Base-by-base conservation (phyloP, 2,113 vertebrate species). In the Pedionomus torquatus region DNA sequence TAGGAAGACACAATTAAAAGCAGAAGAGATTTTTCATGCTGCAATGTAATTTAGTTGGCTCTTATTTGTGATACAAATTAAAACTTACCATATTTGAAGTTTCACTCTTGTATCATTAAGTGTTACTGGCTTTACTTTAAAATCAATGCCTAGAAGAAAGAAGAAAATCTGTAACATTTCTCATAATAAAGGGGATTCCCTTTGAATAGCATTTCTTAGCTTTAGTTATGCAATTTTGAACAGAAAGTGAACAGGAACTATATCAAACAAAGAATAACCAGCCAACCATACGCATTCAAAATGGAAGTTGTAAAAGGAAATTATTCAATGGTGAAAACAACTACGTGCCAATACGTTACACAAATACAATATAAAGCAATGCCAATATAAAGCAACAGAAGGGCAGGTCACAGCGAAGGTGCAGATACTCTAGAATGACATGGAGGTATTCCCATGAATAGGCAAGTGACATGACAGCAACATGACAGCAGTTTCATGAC, bases 21-120 rank as follows among this genome's bases (percentile, higher is more conserved):
- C 4, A 71, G 26, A 76, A 66, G 26, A 84, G 24, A 82, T 76
- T 92, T 87, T 92, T 81, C 77, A 49, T 19, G n/a, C 49, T 44
- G 41, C 54, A 87, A 78, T 37, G 20, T 46, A 82, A 78, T 70
- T 76, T n/a, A 94, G 31, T 24, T 83, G 23, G 48, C 30, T 80
- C 51, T 84, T 65, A 76, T 52, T 70, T 91, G 74, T 87, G 71
- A 76, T 26, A 87, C 14, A 94, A 89, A 94, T 89, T 86, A 87
- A 80, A 93, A 80, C 97, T 97, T 95, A 98, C 98, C 98, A 98
- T 94, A 98, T 98, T 89, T 98, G 98, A 86, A 98, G 98, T 91
- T 97, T 98, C 89, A 98, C 89, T 93, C 92, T 94, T 68, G 76
- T 98, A 54, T 87, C 96, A 78, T 97, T 94, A 90, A 97, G 83